Evolutionary conservation across 2,888 invertebrate genomes (phyloP).

Genomic region (Ichneumoninae sp.): DNA sequence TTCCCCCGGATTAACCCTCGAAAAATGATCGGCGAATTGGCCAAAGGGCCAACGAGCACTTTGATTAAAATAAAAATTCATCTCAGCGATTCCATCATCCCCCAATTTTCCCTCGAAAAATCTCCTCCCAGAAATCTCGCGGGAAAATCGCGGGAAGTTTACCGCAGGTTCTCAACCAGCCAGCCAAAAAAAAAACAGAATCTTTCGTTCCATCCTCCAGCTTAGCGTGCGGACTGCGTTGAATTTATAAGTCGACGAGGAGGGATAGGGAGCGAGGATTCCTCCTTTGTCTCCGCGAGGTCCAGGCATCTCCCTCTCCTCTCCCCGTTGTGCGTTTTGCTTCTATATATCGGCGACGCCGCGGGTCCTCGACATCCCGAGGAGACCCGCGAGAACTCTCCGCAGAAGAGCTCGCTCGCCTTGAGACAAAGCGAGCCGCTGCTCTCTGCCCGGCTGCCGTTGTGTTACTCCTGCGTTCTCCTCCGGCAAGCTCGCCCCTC

Average conservation of each 20-base stretch:
- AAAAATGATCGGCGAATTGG: background rate
- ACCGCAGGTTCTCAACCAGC: background rate
- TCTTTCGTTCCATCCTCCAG: background rate
- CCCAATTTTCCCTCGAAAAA: background rate
- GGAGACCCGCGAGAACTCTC: conserved; percentile 38
- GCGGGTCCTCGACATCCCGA: conserved; percentile 45
- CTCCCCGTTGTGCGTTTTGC: conserved; percentile 76
- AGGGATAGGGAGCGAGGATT: conserved; percentile 29
- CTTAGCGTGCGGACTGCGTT: background rate
- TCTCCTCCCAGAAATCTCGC: background rate
- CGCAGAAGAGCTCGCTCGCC: conserved; percentile 79
- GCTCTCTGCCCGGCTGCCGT: conserved; percentile 63
- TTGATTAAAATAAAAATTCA: background rate
- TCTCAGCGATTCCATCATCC: background rate
- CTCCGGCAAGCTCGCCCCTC: conserved; percentile 37
- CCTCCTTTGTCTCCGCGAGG: conserved; percentile 57
- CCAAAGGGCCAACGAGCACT: background rate
- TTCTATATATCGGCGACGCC: conserved; percentile 61
- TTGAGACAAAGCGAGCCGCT: conserved; percentile 81
- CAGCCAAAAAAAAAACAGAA: background rate
- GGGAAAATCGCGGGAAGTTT: background rate
- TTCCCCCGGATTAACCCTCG: background rate
- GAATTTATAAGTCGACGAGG: background rate
- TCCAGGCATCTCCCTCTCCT: conserved; percentile 62
- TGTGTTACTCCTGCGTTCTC: conserved; percentile 59